Base-by-base conservation (phyloP, 2,888 invertebrate genomes). In the Platynereis dumerilii region DNA sequence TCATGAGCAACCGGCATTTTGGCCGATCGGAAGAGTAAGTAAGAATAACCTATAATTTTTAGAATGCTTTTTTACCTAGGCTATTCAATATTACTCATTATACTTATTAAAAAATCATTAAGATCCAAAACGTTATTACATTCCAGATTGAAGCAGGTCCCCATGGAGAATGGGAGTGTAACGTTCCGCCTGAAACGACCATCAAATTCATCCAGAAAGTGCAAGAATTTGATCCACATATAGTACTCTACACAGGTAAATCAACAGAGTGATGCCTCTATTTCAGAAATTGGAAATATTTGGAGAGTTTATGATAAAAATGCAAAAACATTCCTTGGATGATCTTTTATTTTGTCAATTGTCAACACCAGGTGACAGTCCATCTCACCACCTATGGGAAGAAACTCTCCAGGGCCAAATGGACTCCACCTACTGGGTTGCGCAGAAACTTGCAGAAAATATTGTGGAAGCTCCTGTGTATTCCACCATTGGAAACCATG, bases 401-500 rank as follows among this genome's bases (percentile, higher is more conserved):
- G 58, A 58, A 17, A 44, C 58, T 12, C 58, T 42, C 7, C 26
- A 45, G 5, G 24, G 24, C 2, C 42, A 44, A 27, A 22, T 58
- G 22, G 24, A 26, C 26, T 22, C 27, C 26, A 44, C 58, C 12
- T 5, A 12, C 12, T 17, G 20, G 12, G 58, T 44, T 22, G 42
- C 27, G 10, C 15, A 58, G 45, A 58, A 44, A 22, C 24, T 58
- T 39, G 15, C 12, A 26, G 27, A 27, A 5, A 26, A 44, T 5
- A 27, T 58, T 27, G 12, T 44, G 1, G 58, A 44, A 1, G 5
- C 44, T 2, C 42, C 42, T 15, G 45, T 58, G 22, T 58, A 24
- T 26, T 22, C 58, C 15, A n/a, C 45, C 1, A 58, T 58, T n/a
- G 58, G 58, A 10, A 58, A 58, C 58, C 58, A 58, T 27, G 58